Percentiles rank a stretch among this genome's conserved stretches.
These are phyloP conservation scores for Hydractinia symbiolongicarpus DNA, from an alignment of 30 jellyfish, hydroid and myxozoan species.

Conservation along the genomic window DNA sequence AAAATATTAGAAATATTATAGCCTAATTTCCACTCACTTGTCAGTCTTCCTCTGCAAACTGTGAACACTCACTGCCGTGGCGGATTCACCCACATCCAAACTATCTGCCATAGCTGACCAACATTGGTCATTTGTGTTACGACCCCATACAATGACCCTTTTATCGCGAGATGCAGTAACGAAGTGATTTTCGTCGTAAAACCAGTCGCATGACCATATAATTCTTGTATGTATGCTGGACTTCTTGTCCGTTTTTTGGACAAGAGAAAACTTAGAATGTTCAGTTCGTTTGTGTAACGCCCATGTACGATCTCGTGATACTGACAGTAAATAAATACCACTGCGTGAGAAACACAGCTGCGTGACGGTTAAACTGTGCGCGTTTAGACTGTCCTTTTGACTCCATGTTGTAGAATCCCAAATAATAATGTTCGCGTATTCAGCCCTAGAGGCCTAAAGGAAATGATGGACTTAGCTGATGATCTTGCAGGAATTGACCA, in stretches of 20 bases:
- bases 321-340: constrained; percentile 72
- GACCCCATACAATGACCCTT: constrained; percentile 65
- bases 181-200: constrained; percentile 64
- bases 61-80: constrained; percentile 50
- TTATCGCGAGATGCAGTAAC: constrained; percentile 92
- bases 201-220: constrained; percentile 94
- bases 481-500: background rate
- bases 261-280: constrained; percentile 19
- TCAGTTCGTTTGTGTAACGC: constrained; percentile 44
- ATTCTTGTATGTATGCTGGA: constrained; percentile 74
- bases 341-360: constrained; percentile 68
- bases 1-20: too few species aligned
- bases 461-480: background rate
- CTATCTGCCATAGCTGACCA: constrained; percentile 33
- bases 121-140: constrained; percentile 19
- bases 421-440: constrained; percentile 64
- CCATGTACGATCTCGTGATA: constrained; percentile 96
- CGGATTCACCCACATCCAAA: constrained; percentile 50
- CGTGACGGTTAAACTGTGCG: constrained; percentile 86
- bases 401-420: constrained; percentile 89
- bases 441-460: constrained; percentile 81
- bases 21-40: too few species aligned
- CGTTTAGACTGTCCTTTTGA: constrained; percentile 61
- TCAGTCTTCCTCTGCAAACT: background rate
- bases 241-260: constrained; percentile 68